A percentile compares a stretch with the other conserved stretches of the same genome.
phyloP scores from a whole-genome alignment of 2,797 vertebrate genomes.

The Etheostoma perlongum region DNA sequence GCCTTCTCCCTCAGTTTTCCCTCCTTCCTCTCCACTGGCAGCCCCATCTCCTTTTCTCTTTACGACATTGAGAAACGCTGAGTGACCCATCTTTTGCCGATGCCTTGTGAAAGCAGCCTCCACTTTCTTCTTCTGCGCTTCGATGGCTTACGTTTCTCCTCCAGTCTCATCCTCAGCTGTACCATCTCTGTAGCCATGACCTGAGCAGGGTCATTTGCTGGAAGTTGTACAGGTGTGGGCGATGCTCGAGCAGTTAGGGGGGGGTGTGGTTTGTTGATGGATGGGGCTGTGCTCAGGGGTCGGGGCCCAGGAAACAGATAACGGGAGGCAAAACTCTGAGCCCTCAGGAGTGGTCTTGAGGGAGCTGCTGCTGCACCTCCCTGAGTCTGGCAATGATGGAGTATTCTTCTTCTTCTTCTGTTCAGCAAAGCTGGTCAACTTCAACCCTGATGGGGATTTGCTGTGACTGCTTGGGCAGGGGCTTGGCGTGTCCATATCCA shows the following conservation, averaged over 20 bases:
- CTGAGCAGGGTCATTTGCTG: slow-evolving; percentile 91
- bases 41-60: slow-evolving; percentile 93
- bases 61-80: slow-evolving; percentile 95
- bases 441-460: slow-evolving; percentile 89
- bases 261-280: slow-evolving; percentile 73
- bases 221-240: slow-evolving; percentile 65
- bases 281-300: slow-evolving; percentile 90
- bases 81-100: slow-evolving; percentile 96
- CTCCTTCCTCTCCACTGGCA: slow-evolving; percentile 86
- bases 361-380: slow-evolving; percentile 87
- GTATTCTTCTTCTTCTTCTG: slow-evolving; percentile 94
- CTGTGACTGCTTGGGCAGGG: slow-evolving; percentile 91
- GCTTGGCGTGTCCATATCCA: slow-evolving; percentile 92
- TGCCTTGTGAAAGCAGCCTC: slow-evolving; percentile 96
- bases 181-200: slow-evolving; percentile 98
- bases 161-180: slow-evolving; percentile 94
- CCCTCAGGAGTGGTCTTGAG: slow-evolving; percentile 96
- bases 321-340: slow-evolving; percentile 92
- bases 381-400: slow-evolving; percentile 87
- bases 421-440: slow-evolving; percentile 98
- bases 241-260: slow-evolving; percentile 46
- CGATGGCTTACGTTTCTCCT: slow-evolving; percentile 97
- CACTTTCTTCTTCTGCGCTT: slow-evolving; percentile 98
- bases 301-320: slow-evolving; percentile 93
- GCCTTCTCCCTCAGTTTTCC: slow-evolving; percentile 84